phyloP scores from a whole-genome alignment of 2,797 vertebrate species.

The Syngnathus acus region DNA sequence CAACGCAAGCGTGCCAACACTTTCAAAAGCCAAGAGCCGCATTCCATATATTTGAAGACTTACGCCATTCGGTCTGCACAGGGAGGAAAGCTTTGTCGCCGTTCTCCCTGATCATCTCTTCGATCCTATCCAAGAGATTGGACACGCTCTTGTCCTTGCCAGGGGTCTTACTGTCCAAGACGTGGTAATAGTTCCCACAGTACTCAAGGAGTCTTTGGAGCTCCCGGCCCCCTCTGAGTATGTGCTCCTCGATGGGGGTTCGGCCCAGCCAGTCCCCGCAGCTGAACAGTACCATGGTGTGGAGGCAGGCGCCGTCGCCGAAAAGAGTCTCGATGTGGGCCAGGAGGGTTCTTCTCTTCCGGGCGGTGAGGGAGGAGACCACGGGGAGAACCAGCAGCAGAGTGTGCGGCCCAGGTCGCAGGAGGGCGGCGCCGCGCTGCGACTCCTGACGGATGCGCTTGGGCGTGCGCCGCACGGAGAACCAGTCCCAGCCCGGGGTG shows the following conservation, averaged over 20 bases:
- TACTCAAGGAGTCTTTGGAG: slow-evolving; percentile 68
- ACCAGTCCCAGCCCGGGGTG: slow-evolving; percentile 77
- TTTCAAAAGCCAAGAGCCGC: too few relatives aligned
- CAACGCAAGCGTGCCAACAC: not conserved
- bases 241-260: slow-evolving; percentile 73
- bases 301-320: slow-evolving; percentile 61
- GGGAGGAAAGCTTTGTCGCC: slow-evolving; percentile 70
- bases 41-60: slow-evolving; percentile 26
- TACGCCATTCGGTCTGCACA: slow-evolving; percentile 66
- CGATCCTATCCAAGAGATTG: slow-evolving; percentile 68
- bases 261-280: slow-evolving; percentile 72
- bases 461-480: slow-evolving; percentile 63
- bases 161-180: slow-evolving; percentile 68
- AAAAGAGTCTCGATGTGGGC: slow-evolving; percentile 71
- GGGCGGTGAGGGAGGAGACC: slow-evolving; percentile 66
- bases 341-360: slow-evolving; percentile 67
- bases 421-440: slow-evolving; percentile 65
- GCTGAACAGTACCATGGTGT: slow-evolving; percentile 75
- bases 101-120: slow-evolving; percentile 75
- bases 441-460: slow-evolving; percentile 66
- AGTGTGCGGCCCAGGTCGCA: slow-evolving; percentile 71
- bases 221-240: slow-evolving; percentile 66
- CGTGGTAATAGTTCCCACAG: slow-evolving; percentile 75
- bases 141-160: slow-evolving; percentile 67
- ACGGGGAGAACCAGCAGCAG: slow-evolving; percentile 71